phyloP scores from a whole-genome alignment of 2,888 invertebrate species.

The Drosophila imparisetae region DNA sequence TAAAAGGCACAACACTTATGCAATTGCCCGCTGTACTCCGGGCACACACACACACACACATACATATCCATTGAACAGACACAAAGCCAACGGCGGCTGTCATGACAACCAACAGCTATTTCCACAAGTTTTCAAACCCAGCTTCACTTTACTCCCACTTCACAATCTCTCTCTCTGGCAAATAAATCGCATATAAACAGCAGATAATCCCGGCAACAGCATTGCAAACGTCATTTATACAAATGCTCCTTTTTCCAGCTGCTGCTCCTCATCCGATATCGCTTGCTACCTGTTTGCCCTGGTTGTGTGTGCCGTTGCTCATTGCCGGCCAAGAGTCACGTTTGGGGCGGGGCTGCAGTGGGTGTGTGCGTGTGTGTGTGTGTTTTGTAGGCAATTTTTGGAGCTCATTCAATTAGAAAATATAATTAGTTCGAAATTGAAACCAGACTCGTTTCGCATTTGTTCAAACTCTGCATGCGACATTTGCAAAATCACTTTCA shows the following conservation, averaged over 20 bases:
- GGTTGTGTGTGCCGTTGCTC: constrained; percentile 1
- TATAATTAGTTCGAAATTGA: constrained; percentile 57
- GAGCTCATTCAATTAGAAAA: constrained; percentile 53
- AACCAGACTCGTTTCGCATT: constrained; percentile 8
- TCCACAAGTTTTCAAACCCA: constrained; percentile 9
- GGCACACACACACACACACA: constrained; percentile 17
- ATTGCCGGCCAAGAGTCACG: constrained; percentile 27
- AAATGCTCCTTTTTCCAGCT: constrained; percentile 16
- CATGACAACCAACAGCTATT: constrained; percentile 61
- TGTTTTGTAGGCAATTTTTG: constrained; percentile 18
- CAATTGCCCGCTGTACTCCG: constrained; percentile 45
- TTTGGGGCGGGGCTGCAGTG: constrained; percentile 12
- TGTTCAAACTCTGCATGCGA: background rate
- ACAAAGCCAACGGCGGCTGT: constrained; percentile 62
- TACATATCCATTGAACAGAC: constrained; percentile 9
- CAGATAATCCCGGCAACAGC: constrained; percentile 73
- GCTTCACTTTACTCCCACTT: background rate
- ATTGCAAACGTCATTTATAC: constrained; percentile 62
- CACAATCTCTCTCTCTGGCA: constrained; percentile 17
- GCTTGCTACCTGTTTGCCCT: constrained; percentile 22
- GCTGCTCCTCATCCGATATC: background rate
- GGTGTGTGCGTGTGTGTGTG: constrained; percentile 3
- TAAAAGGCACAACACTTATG: constrained; percentile 78
- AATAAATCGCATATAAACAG: constrained; percentile 78
- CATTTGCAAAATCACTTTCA: constrained; percentile 4